A percentile compares a stretch with the other conserved stretches of the same genome.
Conservation (phyloP, 1,140 invertebrate genomes). For the Matsumurasca onukii region DNA sequence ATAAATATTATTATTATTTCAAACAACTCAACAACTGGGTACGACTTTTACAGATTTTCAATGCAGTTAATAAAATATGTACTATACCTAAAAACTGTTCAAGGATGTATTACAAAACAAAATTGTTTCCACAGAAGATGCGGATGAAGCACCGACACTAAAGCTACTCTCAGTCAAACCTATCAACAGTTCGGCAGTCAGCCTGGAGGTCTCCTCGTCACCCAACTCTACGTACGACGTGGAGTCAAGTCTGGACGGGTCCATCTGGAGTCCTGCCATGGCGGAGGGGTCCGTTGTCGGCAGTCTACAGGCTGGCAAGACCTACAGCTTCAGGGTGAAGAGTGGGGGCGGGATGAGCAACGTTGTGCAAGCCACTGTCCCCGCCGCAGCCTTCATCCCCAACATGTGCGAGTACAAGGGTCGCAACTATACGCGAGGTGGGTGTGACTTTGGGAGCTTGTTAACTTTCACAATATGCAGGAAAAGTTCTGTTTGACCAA, state of each 20-base stretch:
- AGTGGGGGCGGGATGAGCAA: conserved; percentile 43
- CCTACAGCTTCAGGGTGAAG: conserved; percentile 45
- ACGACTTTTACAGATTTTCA: not conserved
- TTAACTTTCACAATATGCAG: no score
- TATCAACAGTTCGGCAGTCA: conserved; percentile 47
- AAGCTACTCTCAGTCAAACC: conserved; percentile 46
- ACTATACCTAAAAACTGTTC: no score
- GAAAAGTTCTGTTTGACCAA: no score
- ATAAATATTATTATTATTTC: no score
- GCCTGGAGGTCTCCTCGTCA: conserved; percentile 43
- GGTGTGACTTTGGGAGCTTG: no score
- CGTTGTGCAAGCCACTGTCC: conserved; percentile 44
- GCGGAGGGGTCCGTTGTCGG: conserved; percentile 39
- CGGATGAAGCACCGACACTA: not conserved
- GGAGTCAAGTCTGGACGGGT: conserved; percentile 49
- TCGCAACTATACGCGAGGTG: conserved; percentile 54
- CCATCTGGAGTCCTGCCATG: conserved; percentile 46
- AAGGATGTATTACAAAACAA: no score
- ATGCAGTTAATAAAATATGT: not conserved
- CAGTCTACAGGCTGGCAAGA: conserved; percentile 41
- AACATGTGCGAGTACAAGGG: conserved; percentile 58
- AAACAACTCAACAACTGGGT: no score
- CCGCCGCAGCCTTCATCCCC: conserved; percentile 31
- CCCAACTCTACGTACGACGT: conserved; percentile 39
- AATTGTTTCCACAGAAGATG: no score